These are phyloP conservation scores for Orthonychiurus folsomi DNA, from an alignment of 2,888 invertebrate species.

Conservation along the genomic window DNA sequence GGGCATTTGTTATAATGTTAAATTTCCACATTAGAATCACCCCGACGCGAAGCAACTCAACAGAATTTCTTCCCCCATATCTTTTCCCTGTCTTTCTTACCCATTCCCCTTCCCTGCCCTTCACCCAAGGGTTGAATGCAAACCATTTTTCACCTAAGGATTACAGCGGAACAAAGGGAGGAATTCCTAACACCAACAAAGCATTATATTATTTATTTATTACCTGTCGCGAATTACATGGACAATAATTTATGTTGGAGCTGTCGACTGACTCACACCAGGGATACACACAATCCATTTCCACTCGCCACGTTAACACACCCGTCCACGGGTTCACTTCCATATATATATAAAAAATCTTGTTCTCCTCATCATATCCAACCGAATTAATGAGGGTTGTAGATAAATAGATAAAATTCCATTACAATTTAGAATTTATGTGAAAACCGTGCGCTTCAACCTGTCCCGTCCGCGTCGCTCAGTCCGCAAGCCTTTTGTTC, in stretches of 20 bases:
- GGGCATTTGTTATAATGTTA: no score
- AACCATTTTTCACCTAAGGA: slow-evolving; percentile 12
- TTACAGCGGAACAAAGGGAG: slow-evolving; percentile 8
- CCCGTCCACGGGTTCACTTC: neutral
- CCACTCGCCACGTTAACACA: neutral
- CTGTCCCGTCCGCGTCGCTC: neutral
- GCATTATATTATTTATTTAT: slow-evolving; percentile 24
- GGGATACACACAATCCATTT: neutral
- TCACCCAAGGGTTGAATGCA: no score
- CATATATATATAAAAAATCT: neutral
- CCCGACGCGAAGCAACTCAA: no score
- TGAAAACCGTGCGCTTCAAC: neutral
- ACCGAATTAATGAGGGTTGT: slow-evolving; percentile 6
- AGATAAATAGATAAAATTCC: slow-evolving; percentile 8
- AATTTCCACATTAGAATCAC: no score
- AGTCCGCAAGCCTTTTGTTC: neutral
- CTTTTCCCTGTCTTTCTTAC: no score
- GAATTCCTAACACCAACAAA: neutral
- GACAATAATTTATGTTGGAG: slow-evolving; percentile 21
- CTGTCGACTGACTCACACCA: slow-evolving; percentile 15
- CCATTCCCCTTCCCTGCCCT: no score
- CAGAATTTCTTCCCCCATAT: no score
- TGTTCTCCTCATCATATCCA: neutral
- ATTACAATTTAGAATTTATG: slow-evolving; percentile 7
- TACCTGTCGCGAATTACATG: slow-evolving; percentile 31